Evolutionary conservation across 2,888 invertebrate genomes (phyloP).

Genomic region (Drosophila mimetica): DNA sequence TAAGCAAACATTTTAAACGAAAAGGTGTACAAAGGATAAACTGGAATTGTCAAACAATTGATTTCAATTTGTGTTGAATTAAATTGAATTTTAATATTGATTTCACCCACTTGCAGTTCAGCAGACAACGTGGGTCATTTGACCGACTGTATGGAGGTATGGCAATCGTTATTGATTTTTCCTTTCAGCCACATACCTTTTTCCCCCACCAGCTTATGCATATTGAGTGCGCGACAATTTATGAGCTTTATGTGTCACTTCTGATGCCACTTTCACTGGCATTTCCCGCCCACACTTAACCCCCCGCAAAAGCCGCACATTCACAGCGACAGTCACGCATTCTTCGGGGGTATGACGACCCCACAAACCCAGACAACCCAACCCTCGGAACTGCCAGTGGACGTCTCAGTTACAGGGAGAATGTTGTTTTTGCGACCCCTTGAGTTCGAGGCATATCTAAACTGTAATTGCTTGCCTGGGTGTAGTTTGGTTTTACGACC

Average conservation of each 20-base stretch:
- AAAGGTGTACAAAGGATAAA: neutral
- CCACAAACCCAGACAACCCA: neutral
- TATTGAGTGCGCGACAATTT: constrained; percentile 72
- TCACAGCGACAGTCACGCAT: constrained; percentile 50
- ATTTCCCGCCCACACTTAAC: constrained; percentile 22
- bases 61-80: constrained; percentile 27
- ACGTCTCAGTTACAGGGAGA: constrained; percentile 64
- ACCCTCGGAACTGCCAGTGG: constrained; percentile 44
- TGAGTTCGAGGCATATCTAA: constrained; percentile 56
- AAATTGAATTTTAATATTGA: constrained; percentile 42
- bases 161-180: constrained; percentile 73
- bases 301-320: constrained; percentile 2
- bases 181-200: constrained; percentile 26
- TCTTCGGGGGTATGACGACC: constrained; percentile 32
- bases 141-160: constrained; percentile 31
- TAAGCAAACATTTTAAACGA: neutral
- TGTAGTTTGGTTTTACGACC: constrained; percentile 70
- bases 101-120: constrained; percentile 46
- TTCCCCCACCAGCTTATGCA: constrained; percentile 41
- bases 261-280: constrained; percentile 73
- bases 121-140: constrained; percentile 40
- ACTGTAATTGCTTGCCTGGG: constrained; percentile 72
- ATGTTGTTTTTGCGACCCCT: constrained; percentile 28
- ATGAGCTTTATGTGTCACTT: constrained; percentile 79
- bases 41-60: constrained; percentile 1